phyloP scores from a whole-genome alignment of 1,140 invertebrate species.

The Homalodisca vitripennis region DNA sequence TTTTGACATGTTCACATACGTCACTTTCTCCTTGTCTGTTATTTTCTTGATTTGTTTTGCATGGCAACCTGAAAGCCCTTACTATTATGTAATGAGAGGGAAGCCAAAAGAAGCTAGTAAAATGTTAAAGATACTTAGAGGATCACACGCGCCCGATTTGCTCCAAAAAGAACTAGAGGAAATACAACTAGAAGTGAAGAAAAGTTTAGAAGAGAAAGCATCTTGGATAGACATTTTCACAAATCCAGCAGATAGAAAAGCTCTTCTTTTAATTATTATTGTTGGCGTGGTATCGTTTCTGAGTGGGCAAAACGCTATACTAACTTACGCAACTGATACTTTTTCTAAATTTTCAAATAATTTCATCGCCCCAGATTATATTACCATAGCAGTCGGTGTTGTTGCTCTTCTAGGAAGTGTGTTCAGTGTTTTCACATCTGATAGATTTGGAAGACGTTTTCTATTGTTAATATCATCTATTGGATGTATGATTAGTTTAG shows the following conservation, averaged over 20 bases:
- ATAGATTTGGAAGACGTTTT: neutral
- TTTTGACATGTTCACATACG: conserved; percentile 66
- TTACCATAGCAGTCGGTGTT: conserved; percentile 4
- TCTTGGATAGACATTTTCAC: conserved; percentile 36
- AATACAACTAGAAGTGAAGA: conserved; percentile 34
- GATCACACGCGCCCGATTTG: conserved; percentile 37
- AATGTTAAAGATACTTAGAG: conserved; percentile 64
- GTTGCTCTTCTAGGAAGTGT: neutral
- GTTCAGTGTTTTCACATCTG: neutral
- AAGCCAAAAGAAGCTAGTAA: conserved; percentile 59
- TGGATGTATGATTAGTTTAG: neutral
- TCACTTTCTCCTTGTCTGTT: conserved; percentile 58
- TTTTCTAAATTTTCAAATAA: neutral
- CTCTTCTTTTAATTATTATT: conserved; percentile 36
- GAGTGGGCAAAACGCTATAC: conserved; percentile 38
- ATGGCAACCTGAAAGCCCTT: conserved; percentile 81
- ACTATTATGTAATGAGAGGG: conserved; percentile 61
- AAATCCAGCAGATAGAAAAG: conserved; percentile 31
- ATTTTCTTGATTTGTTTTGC: conserved; percentile 65
- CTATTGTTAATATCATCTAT: neutral
- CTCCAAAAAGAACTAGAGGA: conserved; percentile 36
- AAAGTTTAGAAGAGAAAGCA: conserved; percentile 35
- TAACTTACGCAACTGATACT: conserved; percentile 35
- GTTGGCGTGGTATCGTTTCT: conserved; percentile 38
- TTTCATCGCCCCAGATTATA: conserved; percentile 1